These are phyloP conservation scores for Myodes glareolus DNA, from an alignment of 2,113 vertebrate species.

Conservation along the genomic window DNA sequence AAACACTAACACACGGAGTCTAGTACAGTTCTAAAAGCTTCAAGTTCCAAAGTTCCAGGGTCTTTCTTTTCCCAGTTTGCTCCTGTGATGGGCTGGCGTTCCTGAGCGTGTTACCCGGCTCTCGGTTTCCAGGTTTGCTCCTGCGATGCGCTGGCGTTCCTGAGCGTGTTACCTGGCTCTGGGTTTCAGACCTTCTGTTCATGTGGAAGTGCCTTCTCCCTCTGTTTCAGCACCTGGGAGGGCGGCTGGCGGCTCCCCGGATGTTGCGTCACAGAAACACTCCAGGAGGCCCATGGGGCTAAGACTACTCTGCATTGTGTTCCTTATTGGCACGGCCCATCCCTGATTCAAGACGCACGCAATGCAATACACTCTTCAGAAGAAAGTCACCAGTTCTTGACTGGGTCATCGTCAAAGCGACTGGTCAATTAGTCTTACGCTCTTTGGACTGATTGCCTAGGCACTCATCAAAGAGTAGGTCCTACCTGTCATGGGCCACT, in stretches of 20 bases:
- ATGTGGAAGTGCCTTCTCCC: background rate
- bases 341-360: background rate
- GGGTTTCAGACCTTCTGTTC: constrained; percentile 10
- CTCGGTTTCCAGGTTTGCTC: background rate
- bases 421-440: background rate
- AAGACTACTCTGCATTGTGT: background rate
- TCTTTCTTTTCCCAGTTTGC: background rate
- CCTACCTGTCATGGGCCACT: background rate
- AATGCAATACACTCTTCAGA: constrained; percentile 1
- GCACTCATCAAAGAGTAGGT: background rate
- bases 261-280: background rate
- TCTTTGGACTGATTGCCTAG: background rate
- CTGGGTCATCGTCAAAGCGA: background rate
- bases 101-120: background rate
- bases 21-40: constrained; percentile 16
- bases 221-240: background rate
- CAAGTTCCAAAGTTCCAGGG: background rate
- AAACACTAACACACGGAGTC: background rate
- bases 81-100: background rate
- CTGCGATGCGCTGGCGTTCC: background rate
- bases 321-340: background rate
- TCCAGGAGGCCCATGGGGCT: background rate
- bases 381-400: background rate
- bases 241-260: background rate
- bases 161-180: background rate